Conservation (phyloP, 2,888 invertebrate species). For the Clivina fossor region DNA sequence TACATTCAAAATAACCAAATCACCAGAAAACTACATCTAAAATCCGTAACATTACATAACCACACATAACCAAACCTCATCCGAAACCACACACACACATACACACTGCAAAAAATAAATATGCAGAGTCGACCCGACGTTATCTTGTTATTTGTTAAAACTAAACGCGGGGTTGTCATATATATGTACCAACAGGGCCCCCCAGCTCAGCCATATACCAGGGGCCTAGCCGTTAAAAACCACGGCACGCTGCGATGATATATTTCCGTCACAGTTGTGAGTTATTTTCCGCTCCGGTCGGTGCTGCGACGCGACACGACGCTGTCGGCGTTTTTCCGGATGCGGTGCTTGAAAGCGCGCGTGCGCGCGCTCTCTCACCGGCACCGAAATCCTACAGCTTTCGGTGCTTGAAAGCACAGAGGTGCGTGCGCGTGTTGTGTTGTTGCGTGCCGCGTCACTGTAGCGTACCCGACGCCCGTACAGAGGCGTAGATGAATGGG, state of each 20-base stretch:
- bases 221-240: conserved; percentile 20
- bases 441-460: no score
- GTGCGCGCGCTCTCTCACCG: no score
- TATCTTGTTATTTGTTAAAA: conserved; percentile 31
- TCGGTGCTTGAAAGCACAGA: no score
- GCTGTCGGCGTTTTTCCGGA: no score
- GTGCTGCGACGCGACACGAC: no score
- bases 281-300: conserved; percentile 23
- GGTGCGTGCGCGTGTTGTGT: no score
- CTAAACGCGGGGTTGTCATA: conserved; percentile 20
- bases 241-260: conserved; percentile 22
- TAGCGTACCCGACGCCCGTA: no score
- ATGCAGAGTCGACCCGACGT: conserved; percentile 13
- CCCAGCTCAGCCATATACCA: not conserved
- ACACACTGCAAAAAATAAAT: not conserved
- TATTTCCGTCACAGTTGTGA: conserved; percentile 25
- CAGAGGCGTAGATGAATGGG: no score
- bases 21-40: no score
- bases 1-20: no score
- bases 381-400: no score
- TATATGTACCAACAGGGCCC: not conserved
- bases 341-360: not conserved
- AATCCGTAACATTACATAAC: not conserved
- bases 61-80: not conserved
- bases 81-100: not conserved